Evolutionary conservation across 2,797 vertebrate species (phyloP).

Genomic region (Chelmon rostratus): DNA sequence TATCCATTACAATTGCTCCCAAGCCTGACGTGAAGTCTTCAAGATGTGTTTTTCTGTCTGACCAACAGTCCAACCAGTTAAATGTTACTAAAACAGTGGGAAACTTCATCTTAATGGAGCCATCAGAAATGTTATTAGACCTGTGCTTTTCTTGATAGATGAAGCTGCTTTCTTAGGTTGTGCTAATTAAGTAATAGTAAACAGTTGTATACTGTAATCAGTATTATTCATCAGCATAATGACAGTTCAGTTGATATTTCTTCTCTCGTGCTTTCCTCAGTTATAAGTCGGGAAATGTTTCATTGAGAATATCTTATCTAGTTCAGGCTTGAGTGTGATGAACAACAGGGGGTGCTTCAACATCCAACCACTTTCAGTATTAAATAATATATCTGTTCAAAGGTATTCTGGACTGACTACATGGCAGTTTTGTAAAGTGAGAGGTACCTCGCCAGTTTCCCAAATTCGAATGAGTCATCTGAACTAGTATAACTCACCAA

Average conservation of each 20-base stretch:
- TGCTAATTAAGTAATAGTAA: not conserved
- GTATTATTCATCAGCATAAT: not conserved
- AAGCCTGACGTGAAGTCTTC: too few species aligned
- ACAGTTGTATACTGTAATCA: not conserved
- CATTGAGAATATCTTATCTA: not conserved
- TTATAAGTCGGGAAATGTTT: not conserved
- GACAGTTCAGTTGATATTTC: not conserved
- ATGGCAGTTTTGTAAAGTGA: not conserved
- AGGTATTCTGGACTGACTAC: not conserved
- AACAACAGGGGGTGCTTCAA: constrained; percentile 12
- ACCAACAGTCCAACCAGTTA: not conserved
- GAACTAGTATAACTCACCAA: not conserved
- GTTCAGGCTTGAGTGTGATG: not conserved
- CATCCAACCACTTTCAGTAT: not conserved
- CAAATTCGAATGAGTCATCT: not conserved
- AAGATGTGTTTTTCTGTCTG: too few species aligned
- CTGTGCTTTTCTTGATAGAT: not conserved
- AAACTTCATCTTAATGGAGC: not conserved
- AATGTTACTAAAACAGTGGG: not conserved
- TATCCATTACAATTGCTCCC: too few species aligned
- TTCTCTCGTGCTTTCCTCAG: not conserved
- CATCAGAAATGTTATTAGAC: not conserved
- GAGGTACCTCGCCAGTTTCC: not conserved
- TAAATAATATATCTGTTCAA: constrained; percentile 1
- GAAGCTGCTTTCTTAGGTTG: not conserved